phyloP scores from a whole-genome alignment of 2,113 vertebrate species.

The Oxyruncus cristatus region DNA sequence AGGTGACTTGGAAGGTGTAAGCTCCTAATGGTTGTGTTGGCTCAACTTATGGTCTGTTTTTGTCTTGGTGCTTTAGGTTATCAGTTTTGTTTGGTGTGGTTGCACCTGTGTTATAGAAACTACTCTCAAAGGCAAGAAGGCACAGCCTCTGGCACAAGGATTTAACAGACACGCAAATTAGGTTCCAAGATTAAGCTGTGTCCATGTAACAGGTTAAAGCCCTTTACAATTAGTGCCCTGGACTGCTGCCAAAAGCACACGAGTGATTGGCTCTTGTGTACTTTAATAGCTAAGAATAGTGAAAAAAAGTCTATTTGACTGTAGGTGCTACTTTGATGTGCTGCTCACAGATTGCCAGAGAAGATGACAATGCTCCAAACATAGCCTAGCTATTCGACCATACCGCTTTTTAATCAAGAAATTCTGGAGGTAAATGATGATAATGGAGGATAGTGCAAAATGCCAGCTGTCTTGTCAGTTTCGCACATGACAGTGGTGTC shows the following conservation, averaged over 20 bases:
- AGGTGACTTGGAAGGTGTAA: neutral
- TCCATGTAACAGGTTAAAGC: neutral
- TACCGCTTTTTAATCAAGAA: neutral
- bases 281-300: neutral
- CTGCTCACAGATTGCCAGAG: neutral
- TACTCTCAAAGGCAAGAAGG: neutral
- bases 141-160: neutral
- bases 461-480: neutral
- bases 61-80: neutral
- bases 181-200: neutral
- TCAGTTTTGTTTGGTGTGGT: neutral
- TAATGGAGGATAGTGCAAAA: neutral
- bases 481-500: neutral
- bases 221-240: slow-evolving; percentile 26
- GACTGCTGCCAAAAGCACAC: neutral
- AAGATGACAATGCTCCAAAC: fast-evolving
- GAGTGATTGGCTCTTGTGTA: neutral
- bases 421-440: neutral
- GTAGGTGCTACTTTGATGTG: neutral
- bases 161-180: slow-evolving; percentile 10
- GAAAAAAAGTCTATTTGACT: neutral
- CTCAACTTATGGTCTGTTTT: neutral
- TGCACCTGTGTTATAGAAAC: neutral
- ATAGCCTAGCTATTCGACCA: neutral
- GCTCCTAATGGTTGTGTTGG: neutral